Evolutionary conservation across 2,888 invertebrate species (phyloP), one percentile per base, ranked within the genome.

Genomic region (Leucophora obtusa): DNA sequence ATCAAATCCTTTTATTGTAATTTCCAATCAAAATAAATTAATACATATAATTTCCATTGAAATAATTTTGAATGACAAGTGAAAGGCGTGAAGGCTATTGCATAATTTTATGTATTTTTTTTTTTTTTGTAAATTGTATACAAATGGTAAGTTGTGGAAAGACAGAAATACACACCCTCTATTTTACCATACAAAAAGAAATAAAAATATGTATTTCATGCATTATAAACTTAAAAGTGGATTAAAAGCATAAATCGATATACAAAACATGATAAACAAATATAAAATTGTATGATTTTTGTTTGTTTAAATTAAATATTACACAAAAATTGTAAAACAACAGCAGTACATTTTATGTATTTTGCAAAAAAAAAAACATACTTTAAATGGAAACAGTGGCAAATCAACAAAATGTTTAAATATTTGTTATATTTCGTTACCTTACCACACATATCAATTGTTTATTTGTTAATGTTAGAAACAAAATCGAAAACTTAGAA

Each of bases 11-110:
- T 47, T 54, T 59, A 56, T 28, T 14, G 38, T 11, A 56, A 56
- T 38, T 38, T 73, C 51, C 73, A 35, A 73, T 35, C 35, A 58
- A 35, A n/a, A n/a, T n/a, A n/a, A n/a, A n/a, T n/a, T n/a, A n/a
- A 8, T 65, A 17, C 11, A 4, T 17, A 1, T 15, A 0, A 28
- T 21, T 75, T 62, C 68, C 54, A 62, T 62, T 54, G 15, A 50
- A 76, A 63, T 54, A 58, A 56, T 8, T 76, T 69, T 75, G 71
- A 69, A 65, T 72, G 72, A 56, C 73, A 73, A 77, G 76, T 81
- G 80, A 81, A 81, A 81, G 80, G 80, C 72, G 38, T 60, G 65
- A 81, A 81, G 76, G 76, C 73, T 81, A 43, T 65, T 65, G 73
- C 69, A 81, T 70, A 76, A 77, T 53, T 47, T 43, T 51, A n/a